These are phyloP conservation scores for Chalcosyrphus nemorum DNA, from an alignment of 2,888 invertebrate genomes.

Conservation along the genomic window DNA sequence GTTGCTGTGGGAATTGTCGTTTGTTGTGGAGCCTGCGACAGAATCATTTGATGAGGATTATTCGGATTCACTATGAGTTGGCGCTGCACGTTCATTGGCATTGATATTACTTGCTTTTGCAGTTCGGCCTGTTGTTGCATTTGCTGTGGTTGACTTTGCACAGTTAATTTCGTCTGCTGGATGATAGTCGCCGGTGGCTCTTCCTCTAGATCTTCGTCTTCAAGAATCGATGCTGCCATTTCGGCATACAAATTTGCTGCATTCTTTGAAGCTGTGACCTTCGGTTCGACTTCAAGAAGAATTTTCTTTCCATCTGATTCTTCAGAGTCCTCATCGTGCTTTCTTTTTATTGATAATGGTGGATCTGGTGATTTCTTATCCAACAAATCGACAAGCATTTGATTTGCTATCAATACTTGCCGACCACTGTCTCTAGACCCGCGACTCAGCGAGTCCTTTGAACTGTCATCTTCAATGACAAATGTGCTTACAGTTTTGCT, in stretches of 20 bases:
- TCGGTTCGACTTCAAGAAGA: constrained; percentile 73
- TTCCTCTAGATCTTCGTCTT: constrained; percentile 87
- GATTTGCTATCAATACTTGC: constrained; percentile 83
- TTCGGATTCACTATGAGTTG: constrained; percentile 79
- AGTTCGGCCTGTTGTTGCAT: constrained; percentile 75
- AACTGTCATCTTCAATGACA: constrained; percentile 84
- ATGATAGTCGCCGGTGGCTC: constrained; percentile 75
- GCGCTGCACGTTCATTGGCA: constrained; percentile 77
- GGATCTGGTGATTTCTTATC: constrained; percentile 87
- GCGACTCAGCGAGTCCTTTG: constrained; percentile 82
- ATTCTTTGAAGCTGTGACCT: constrained; percentile 86
- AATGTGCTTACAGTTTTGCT: constrained; percentile 74
- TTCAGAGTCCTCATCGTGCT: constrained; percentile 74
- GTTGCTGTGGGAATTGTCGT: constrained; percentile 78
- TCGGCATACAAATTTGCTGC: constrained; percentile 94
- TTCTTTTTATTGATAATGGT: constrained; percentile 79
- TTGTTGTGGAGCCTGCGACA: constrained; percentile 74
- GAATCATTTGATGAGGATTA: constrained; percentile 76
- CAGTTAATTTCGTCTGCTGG: constrained; percentile 69
- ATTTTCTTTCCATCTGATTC: constrained; percentile 69
- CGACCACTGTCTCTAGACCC: constrained; percentile 74
- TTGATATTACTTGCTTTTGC: constrained; percentile 79
- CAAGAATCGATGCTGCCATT: constrained; percentile 91
- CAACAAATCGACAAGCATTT: constrained; percentile 92
- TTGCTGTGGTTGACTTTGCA: constrained; percentile 36